phyloP scores from a whole-genome alignment of 64 coral and sea anemone genomes.

The Porites lutea region DNA sequence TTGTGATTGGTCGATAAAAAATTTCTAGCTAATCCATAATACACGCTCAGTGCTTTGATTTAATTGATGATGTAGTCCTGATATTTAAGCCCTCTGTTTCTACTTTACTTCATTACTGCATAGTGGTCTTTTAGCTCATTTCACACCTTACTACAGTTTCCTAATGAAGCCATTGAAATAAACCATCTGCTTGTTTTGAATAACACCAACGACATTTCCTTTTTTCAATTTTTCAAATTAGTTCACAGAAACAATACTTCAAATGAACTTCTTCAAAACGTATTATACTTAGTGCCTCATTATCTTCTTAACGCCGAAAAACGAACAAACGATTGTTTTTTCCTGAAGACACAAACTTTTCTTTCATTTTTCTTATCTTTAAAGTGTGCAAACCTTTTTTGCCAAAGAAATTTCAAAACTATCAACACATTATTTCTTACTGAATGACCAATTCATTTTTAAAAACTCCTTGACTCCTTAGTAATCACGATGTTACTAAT shows the following conservation, averaged over 20 bases:
- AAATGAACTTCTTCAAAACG: slow-evolving; percentile 9
- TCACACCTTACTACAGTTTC: neutral
- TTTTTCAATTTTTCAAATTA: neutral
- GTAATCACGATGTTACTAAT: no score
- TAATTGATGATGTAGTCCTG: neutral
- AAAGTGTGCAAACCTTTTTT: neutral
- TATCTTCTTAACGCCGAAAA: neutral
- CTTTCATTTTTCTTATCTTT: neutral
- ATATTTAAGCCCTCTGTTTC: neutral
- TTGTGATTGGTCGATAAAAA: neutral
- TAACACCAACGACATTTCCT: neutral
- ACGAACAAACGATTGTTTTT: neutral
- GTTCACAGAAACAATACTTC: neutral
- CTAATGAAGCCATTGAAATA: slow-evolving; percentile 9
- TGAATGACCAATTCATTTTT: no score
- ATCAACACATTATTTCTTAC: no score
- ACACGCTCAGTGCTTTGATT: neutral
- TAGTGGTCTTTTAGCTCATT: neutral
- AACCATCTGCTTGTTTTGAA: neutral
- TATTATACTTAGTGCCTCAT: neutral
- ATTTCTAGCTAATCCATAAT: neutral
- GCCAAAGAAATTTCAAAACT: no score
- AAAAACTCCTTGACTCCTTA: no score
- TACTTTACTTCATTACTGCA: neutral
- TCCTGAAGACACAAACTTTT: neutral